These are phyloP conservation scores for Meiosimyza platycephala DNA, from an alignment of 2,888 invertebrate genomes.

Conservation along the genomic window DNA sequence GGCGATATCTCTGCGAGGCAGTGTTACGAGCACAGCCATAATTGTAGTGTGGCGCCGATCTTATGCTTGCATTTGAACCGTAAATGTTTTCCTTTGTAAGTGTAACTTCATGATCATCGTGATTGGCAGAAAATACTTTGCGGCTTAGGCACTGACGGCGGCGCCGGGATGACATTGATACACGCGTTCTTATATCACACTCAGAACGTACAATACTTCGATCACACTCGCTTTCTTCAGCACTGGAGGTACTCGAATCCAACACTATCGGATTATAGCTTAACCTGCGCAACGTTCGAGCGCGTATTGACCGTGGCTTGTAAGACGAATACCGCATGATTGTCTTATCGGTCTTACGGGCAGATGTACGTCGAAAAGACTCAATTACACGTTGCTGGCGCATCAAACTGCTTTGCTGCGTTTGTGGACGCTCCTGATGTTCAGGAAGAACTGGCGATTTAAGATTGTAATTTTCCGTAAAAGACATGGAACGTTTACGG, in stretches of 20 bases:
- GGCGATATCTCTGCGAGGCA: conserved; percentile 47
- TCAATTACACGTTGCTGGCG: conserved; percentile 39
- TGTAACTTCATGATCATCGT: conserved; percentile 57
- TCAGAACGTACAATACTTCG: conserved; percentile 70
- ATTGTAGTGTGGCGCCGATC: conserved; percentile 68
- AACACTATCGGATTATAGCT: conserved; percentile 72
- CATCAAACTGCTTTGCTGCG: background rate
- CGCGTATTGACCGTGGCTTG: conserved; percentile 69
- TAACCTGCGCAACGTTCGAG: conserved; percentile 69
- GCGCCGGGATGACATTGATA: conserved; percentile 55
- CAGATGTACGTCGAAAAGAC: conserved; percentile 23
- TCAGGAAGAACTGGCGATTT: conserved; percentile 62
- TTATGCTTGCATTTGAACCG: conserved; percentile 68
- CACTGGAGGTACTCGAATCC: conserved; percentile 70
- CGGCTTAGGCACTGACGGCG: conserved; percentile 62
- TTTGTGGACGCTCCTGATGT: conserved; percentile 50
- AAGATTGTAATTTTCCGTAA: conserved; percentile 68
- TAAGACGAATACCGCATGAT: conserved; percentile 49
- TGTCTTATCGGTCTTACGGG: conserved; percentile 9
- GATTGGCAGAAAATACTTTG: conserved; percentile 58
- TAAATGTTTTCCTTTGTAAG: conserved; percentile 62
- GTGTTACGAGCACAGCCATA: conserved; percentile 45
- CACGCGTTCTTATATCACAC: conserved; percentile 69
- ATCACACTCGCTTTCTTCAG: conserved; percentile 68
- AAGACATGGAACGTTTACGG: conserved; percentile 69